A percentile compares a stretch with the other conserved stretches of the same genome.
Evolutionary conservation across 2,888 invertebrate species (phyloP).

Genomic region (Pachydiplax longipennis): DNA sequence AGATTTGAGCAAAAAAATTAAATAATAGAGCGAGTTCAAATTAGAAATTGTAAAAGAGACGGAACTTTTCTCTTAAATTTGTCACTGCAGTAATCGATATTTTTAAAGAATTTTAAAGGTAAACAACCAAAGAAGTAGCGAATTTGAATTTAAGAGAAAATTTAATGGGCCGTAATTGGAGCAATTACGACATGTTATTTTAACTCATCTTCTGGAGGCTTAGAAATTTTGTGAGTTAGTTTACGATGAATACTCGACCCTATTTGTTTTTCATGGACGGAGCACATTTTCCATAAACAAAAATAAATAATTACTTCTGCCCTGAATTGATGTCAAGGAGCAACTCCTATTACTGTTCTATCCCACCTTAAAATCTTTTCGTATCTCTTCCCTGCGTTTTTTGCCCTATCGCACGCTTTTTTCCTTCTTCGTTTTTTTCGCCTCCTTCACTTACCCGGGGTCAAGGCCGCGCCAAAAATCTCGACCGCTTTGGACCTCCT

Average conservation of each 20-base stretch:
- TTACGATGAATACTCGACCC: not conserved
- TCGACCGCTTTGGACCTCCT: slow-evolving; percentile 4
- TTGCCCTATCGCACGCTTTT: not conserved
- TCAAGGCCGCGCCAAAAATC: slow-evolving; percentile 21
- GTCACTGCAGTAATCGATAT: not conserved
- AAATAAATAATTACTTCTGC: not conserved
- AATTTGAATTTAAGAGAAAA: not conserved
- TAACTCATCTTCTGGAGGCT: too few species aligned
- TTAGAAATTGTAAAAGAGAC: too few species aligned
- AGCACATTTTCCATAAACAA: too few species aligned
- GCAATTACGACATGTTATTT: too few species aligned
- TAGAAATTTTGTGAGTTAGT: too few species aligned
- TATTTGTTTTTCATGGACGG: not conserved
- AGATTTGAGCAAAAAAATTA: too few species aligned
- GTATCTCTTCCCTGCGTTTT: not conserved
- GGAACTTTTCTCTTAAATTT: too few species aligned
- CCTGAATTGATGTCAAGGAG: not conserved
- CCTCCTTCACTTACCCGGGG: not conserved
- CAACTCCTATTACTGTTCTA: not conserved
- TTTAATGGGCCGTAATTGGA: not conserved
- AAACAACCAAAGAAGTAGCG: not conserved
- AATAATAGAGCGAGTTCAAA: too few species aligned
- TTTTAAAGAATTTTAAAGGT: not conserved
- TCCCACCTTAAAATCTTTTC: not conserved
- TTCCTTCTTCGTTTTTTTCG: not conserved